phyloP scores from a whole-genome alignment of 2,888 invertebrate species.

The Encarsia formosa region DNA sequence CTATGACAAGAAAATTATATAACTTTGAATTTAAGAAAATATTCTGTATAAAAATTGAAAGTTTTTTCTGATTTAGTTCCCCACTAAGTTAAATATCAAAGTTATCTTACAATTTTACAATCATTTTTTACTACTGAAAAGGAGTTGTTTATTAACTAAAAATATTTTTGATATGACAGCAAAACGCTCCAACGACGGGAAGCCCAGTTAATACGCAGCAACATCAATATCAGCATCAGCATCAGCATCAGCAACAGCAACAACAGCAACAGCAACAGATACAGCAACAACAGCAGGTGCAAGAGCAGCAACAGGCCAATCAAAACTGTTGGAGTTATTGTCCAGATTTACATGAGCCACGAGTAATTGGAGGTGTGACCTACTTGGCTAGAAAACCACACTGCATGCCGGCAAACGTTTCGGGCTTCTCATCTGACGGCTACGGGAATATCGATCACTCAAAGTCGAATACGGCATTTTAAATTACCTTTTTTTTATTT shows the following conservation, averaged over 20 bases:
- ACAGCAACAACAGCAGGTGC: constrained; percentile 14
- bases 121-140: too few species aligned
- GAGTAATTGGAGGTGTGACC: constrained; percentile 38
- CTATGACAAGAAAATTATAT: too few species aligned
- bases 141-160: too few species aligned
- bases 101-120: too few species aligned
- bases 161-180: too few species aligned
- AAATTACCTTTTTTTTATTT: not conserved
- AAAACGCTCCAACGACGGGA: not conserved
- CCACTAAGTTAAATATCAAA: too few species aligned
- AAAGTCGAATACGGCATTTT: not conserved
- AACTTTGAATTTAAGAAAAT: too few species aligned
- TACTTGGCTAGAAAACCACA: constrained; percentile 38
- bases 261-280: constrained; percentile 18
- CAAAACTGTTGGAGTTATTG: not conserved
- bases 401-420: constrained; percentile 22
- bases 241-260: not conserved
- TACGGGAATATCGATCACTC: not conserved
- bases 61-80: too few species aligned
- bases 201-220: not conserved
- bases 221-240: constrained; percentile 13
- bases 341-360: constrained; percentile 35
- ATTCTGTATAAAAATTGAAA: too few species aligned
- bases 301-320: not conserved
- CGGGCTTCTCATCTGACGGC: not conserved